Evolutionary conservation across 2,113 vertebrate species (phyloP).

Genomic region (Cathartes aura): DNA sequence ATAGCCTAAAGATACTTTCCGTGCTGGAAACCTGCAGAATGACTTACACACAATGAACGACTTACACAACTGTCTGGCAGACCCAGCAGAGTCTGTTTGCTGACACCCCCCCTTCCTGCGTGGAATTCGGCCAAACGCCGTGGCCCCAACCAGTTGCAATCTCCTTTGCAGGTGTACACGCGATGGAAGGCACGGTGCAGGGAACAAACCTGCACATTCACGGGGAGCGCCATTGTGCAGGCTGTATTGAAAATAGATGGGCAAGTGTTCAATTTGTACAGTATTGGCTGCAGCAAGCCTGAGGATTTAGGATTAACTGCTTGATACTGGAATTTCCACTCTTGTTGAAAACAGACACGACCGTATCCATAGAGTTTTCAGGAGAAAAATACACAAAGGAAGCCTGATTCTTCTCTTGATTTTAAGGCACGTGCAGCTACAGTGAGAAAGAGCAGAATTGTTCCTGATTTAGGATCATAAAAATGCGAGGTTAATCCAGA

Average conservation of each 20-base stretch:
- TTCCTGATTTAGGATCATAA: background rate
- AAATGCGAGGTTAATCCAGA: background rate
- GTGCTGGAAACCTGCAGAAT: background rate
- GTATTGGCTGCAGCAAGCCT: background rate
- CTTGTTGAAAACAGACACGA: background rate
- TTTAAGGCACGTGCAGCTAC: background rate
- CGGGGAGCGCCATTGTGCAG: fast-evolving
- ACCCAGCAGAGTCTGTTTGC: background rate
- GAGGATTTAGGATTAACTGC: background rate
- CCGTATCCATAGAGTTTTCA: background rate
- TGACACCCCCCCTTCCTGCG: background rate
- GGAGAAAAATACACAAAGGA: background rate
- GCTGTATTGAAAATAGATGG: background rate
- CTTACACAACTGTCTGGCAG: background rate
- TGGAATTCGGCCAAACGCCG: fast-evolving
- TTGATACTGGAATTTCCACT: background rate
- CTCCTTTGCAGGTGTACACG: background rate
- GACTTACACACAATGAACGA: background rate
- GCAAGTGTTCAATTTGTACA: background rate
- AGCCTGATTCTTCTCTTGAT: background rate
- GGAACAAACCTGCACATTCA: background rate
- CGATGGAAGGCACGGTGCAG: fast-evolving
- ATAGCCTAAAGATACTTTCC: background rate
- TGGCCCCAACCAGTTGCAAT: background rate
- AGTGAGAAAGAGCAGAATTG: background rate